These are phyloP conservation scores for Dromiciops gliroides DNA, from an alignment of 2,113 vertebrate genomes.

Conservation along the genomic window DNA sequence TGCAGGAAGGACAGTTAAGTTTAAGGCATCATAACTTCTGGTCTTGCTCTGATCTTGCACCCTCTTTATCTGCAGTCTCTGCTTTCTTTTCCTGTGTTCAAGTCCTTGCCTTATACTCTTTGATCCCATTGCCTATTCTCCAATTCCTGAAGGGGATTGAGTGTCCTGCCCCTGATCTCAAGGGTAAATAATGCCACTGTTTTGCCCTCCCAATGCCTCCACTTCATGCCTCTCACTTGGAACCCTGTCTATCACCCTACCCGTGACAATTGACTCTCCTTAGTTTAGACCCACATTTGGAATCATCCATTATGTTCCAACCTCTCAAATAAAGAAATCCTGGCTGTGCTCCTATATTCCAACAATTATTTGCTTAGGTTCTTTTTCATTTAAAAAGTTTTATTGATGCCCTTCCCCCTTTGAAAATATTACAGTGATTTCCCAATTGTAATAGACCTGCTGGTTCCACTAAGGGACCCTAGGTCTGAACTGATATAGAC, in stretches of 20 bases:
- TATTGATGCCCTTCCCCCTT: not conserved
- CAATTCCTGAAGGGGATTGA: not conserved
- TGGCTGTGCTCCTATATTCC: not conserved
- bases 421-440: not conserved
- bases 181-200: not conserved
- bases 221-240: not conserved
- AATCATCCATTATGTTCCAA: not conserved
- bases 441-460: not conserved
- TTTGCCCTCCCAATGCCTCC: not conserved
- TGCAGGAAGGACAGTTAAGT: not conserved
- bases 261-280: not conserved
- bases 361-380: not conserved
- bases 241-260: not conserved
- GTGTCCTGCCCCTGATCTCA: not conserved
- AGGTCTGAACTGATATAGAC: not conserved
- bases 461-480: not conserved
- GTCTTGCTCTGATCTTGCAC: not conserved
- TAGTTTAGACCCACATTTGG: not conserved
- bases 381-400: not conserved
- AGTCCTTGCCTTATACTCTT: not conserved
- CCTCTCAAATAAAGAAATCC: not conserved
- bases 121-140: not conserved
- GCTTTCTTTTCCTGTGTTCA: not conserved
- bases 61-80: not conserved
- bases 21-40: not conserved